phyloP scores from a whole-genome alignment of 2,113 vertebrate species.

The Trogon melanurus region DNA sequence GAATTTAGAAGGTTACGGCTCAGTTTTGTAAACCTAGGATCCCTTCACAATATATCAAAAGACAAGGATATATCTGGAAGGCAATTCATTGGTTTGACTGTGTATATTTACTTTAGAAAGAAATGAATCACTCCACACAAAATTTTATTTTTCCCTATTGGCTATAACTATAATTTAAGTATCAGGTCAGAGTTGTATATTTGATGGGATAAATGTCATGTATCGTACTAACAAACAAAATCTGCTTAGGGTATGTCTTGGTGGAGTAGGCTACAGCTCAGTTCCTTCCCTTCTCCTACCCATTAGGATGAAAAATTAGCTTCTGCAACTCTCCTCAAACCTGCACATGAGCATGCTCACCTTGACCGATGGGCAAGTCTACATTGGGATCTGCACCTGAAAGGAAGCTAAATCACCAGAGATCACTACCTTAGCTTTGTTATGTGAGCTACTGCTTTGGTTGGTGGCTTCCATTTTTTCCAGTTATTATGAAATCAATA shows the following conservation, averaged over 20 bases:
- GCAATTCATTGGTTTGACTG: not conserved
- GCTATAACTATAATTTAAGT: not conserved
- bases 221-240: not conserved
- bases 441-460: not conserved
- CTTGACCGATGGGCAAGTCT: not conserved
- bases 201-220: not conserved
- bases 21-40: not conserved
- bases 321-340: not conserved
- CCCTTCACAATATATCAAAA: not conserved
- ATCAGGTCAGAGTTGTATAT: not conserved
- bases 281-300: not conserved
- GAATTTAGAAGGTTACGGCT: not conserved
- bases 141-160: not conserved
- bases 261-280: not conserved
- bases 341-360: not conserved
- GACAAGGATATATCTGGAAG: not conserved
- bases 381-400: not conserved
- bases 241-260: not conserved
- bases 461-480: not conserved
- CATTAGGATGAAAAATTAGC: not conserved
- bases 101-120: not conserved
- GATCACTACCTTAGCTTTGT: not conserved
- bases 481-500: not conserved
- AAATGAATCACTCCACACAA: not conserved
- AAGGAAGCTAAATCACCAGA: not conserved